Evolutionary conservation across 2,113 vertebrate genomes (phyloP).

Genomic region (Hippocampus mohnikei): DNA sequence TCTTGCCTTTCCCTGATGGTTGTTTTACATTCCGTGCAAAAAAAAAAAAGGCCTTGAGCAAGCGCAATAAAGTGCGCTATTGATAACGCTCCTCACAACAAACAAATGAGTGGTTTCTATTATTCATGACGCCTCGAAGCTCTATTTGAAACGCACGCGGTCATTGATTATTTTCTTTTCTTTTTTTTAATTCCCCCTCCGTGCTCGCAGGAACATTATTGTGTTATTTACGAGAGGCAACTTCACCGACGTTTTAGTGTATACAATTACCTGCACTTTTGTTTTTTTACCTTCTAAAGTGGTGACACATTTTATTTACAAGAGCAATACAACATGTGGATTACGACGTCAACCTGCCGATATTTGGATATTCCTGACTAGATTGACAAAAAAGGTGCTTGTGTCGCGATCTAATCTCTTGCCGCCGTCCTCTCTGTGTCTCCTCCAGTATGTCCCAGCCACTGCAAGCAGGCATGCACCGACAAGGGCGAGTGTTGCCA

Average conservation of each 20-base stretch:
- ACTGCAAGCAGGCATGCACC: constrained; percentile 85
- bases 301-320: background rate
- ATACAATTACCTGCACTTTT: background rate
- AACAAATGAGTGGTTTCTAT: constrained; percentile 36
- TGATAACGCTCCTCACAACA: constrained; percentile 49
- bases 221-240: constrained; percentile 1
- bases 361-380: background rate
- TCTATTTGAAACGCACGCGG: constrained; percentile 57
- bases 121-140: constrained; percentile 48
- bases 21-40: constrained; percentile 15
- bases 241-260: background rate
- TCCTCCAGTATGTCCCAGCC: constrained; percentile 82
- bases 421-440: constrained; percentile 37
- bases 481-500: constrained; percentile 88
- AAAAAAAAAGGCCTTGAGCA: constrained; percentile 3
- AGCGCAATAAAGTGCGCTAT: constrained; percentile 26
- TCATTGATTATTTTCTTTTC: constrained; percentile 26
- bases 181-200: too few species aligned
- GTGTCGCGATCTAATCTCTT: constrained; percentile 10
- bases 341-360: background rate
- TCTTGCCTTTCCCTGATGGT: constrained; percentile 3
- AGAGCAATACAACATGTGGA: background rate
- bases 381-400: too few species aligned
- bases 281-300: background rate
- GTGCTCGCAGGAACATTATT: constrained; percentile 11